Evolutionary conservation across 1,140 invertebrate genomes (phyloP).

Genomic region (Andricus grossulariae): DNA sequence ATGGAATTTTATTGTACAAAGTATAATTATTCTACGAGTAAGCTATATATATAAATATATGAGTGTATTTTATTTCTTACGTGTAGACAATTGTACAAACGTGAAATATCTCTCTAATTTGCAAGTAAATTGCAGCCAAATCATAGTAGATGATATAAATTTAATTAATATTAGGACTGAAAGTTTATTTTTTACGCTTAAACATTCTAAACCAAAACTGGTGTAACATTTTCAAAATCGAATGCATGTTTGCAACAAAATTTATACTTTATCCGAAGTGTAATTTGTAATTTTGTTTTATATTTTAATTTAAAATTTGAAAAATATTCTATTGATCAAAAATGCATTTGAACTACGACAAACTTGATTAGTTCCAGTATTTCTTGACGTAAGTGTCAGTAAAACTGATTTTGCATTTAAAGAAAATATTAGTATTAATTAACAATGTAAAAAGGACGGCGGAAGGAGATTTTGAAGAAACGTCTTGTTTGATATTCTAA

Average conservation of each 20-base stretch:
- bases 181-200: too few species aligned
- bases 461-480: background rate
- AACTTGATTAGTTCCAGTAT: slow-evolving; percentile 14
- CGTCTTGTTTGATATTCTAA: background rate
- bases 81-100: slow-evolving; percentile 14
- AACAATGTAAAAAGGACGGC: background rate
- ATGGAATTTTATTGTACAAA: slow-evolving; percentile 53
- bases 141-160: background rate
- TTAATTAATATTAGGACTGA: background rate
- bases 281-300: background rate
- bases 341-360: background rate
- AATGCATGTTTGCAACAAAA: too few species aligned
- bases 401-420: slow-evolving; percentile 1
- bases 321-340: background rate
- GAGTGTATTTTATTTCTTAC: slow-evolving; percentile 15
- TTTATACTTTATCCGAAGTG: background rate
- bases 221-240: too few species aligned
- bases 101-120: slow-evolving; percentile 3
- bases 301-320: background rate
- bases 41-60: slow-evolving; percentile 8
- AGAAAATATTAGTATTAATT: background rate
- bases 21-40: slow-evolving; percentile 34
- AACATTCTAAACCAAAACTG: too few species aligned
- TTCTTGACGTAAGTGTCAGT: background rate
- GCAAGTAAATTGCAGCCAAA: background rate